Percentiles rank a stretch among this genome's conserved stretches.
Conservation (phyloP, 2,113 vertebrate species). For the Martes martes region DNA sequence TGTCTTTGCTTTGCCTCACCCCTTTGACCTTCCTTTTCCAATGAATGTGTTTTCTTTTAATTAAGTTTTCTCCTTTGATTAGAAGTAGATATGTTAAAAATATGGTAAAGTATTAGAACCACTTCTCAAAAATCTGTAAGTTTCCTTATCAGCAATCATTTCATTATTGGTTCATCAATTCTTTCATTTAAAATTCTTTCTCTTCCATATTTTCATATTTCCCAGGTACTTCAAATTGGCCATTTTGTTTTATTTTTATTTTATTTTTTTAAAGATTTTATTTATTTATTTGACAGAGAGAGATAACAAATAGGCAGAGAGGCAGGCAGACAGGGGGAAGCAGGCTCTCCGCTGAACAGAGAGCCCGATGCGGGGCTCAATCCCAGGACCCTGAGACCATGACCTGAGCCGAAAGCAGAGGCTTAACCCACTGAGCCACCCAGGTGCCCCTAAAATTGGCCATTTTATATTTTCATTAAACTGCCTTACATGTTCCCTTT, state of each 20-base stretch:
- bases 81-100: background rate
- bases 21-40: background rate
- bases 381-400: too few relatives aligned
- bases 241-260: background rate
- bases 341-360: too few relatives aligned
- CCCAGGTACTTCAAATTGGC: background rate
- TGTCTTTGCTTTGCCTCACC: background rate
- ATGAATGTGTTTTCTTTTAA: background rate
- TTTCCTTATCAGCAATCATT: background rate
- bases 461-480: background rate
- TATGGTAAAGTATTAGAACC: background rate
- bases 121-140: background rate
- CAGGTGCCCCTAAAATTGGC: background rate
- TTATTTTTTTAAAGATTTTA: too few relatives aligned
- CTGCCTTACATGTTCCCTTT: background rate
- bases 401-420: too few relatives aligned
- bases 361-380: fast-evolving
- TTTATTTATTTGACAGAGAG: too few relatives aligned
- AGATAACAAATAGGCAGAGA: too few relatives aligned
- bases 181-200: background rate
- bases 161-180: background rate
- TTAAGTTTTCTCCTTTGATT: slow-evolving; percentile 19
- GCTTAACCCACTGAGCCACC: too few relatives aligned
- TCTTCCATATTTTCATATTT: background rate
- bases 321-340: too few relatives aligned